Evolutionary conservation across 2,113 vertebrate species (phyloP).

Genomic region (Fulmarus glacialis): DNA sequence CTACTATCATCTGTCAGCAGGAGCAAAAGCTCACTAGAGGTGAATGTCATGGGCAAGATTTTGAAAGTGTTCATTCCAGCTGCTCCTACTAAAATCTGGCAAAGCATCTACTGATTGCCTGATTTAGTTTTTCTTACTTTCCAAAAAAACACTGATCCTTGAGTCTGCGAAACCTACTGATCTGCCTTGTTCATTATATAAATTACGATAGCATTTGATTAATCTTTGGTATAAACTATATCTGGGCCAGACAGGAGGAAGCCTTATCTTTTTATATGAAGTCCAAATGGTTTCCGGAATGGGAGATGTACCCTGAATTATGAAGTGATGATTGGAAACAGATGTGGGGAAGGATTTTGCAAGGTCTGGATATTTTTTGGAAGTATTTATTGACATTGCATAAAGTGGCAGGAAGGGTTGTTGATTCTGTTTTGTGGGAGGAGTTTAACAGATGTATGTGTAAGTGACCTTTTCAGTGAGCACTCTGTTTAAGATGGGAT

Average conservation of each 20-base stretch:
- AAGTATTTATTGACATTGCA: not conserved
- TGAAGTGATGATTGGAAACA: not conserved
- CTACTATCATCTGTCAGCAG: not conserved
- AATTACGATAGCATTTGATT: slow-evolving; percentile 29
- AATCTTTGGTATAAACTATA: not conserved
- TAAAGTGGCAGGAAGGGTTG: not conserved
- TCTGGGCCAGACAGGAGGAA: not conserved
- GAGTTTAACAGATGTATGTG: not conserved
- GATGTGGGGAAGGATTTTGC: not conserved
- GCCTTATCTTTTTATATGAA: not conserved
- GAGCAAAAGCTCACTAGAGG: slow-evolving; percentile 2
- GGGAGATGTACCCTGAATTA: not conserved
- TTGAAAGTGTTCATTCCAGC: not conserved
- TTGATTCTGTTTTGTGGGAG: not conserved
- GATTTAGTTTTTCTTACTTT: not conserved
- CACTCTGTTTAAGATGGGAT: not conserved
- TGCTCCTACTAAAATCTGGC: not conserved
- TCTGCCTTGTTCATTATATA: not conserved
- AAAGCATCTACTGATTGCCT: not conserved
- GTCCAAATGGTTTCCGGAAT: not conserved
- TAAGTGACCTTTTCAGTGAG: not conserved
- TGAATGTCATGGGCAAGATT: not conserved
- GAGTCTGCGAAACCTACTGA: not conserved
- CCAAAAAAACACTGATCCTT: not conserved
- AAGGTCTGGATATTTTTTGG: not conserved